phyloP scores from a whole-genome alignment of 2,113 vertebrate genomes.

The Chroicocephalus ridibundus region DNA sequence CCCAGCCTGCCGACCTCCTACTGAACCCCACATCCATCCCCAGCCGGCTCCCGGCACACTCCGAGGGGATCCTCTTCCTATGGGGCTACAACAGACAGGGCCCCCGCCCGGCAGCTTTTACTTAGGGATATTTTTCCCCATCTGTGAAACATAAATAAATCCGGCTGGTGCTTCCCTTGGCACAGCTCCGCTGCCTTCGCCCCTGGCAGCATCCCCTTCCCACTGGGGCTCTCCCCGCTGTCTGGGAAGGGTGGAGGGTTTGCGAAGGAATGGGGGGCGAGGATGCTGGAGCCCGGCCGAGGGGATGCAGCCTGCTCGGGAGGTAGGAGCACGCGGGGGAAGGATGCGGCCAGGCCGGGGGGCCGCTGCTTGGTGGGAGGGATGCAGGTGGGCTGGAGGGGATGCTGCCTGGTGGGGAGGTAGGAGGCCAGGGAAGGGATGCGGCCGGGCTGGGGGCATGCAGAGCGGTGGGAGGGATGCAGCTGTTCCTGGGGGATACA shows the following conservation, averaged over 20 bases:
- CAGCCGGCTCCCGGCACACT: accelerated
- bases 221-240: background rate
- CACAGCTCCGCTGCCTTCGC: background rate
- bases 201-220: background rate
- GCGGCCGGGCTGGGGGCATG: background rate
- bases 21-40: background rate
- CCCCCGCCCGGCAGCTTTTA: background rate
- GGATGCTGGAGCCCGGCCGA: background rate
- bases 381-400: background rate
- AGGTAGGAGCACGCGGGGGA: background rate
- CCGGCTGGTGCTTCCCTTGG: accelerated
- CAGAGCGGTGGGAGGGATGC: background rate
- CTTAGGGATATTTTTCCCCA: background rate
- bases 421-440: background rate
- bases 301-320: background rate
- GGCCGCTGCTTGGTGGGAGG: background rate
- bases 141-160: background rate
- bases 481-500: too few relatives aligned
- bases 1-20: background rate
- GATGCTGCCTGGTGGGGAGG: background rate
- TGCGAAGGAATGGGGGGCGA: background rate
- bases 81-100: background rate
- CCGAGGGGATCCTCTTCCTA: background rate
- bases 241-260: background rate
- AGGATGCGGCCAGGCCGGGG: accelerated